phyloP scores from a whole-genome alignment of 1,140 invertebrate species.

The Bemisia tabaci region DNA sequence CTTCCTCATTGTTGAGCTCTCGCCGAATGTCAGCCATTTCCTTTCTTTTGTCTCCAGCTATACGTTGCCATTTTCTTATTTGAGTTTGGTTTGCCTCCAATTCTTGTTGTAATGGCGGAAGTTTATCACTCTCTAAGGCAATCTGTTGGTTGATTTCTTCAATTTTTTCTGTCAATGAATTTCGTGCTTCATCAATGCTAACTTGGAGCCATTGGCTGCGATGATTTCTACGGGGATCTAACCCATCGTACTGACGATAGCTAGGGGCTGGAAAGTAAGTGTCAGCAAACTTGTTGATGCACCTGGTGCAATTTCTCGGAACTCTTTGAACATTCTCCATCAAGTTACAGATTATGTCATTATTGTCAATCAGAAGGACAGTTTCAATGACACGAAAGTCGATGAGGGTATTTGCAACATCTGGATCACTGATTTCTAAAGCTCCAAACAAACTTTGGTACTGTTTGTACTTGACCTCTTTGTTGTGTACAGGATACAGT shows the following conservation, averaged over 20 bases:
- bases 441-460: constrained; percentile 49
- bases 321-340: constrained; percentile 43
- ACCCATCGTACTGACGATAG: constrained; percentile 34
- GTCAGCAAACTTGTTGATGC: constrained; percentile 44
- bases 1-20: too few species aligned
- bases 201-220: constrained; percentile 43
- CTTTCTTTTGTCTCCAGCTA: too few species aligned
- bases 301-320: constrained; percentile 45
- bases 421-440: constrained; percentile 54
- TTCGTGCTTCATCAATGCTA: constrained; percentile 42
- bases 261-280: constrained; percentile 46
- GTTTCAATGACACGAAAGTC: constrained; percentile 59
- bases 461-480: constrained; percentile 31
- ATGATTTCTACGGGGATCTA: constrained; percentile 31
- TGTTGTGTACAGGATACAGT: constrained; percentile 38
- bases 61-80: too few species aligned
- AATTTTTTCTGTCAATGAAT: too few species aligned
- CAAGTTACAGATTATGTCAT: constrained; percentile 43
- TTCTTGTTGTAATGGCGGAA: too few species aligned
- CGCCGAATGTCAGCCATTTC: too few species aligned
- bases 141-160: too few species aligned
- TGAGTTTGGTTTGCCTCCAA: too few species aligned
- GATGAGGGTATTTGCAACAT: constrained; percentile 71
- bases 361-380: constrained; percentile 49
- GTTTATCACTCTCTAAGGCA: too few species aligned